Percentiles rank a stretch among this genome's conserved stretches.
phyloP scores from a whole-genome alignment of 2,113 vertebrate genomes.

The Procapra przewalskii region DNA sequence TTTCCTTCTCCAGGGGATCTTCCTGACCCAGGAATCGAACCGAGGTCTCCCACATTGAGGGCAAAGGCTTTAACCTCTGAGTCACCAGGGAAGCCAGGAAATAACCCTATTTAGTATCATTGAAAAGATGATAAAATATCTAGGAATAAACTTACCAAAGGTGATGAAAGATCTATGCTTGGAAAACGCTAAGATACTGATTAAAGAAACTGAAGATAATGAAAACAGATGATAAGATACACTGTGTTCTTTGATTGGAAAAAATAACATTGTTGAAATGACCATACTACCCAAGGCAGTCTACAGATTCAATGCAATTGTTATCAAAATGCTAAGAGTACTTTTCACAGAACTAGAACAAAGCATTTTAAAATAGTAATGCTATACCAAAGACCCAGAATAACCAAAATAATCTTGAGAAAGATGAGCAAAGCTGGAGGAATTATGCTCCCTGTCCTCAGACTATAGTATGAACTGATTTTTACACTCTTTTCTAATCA shows the following conservation, averaged over 20 bases:
- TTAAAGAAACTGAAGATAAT: not conserved
- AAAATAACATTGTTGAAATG: not conserved
- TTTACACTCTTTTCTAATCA: not conserved
- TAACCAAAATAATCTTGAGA: not conserved
- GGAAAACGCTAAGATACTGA: not conserved
- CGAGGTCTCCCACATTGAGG: too few relatives aligned
- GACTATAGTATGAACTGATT: not conserved
- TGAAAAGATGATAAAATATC: not conserved
- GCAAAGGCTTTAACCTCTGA: too few relatives aligned
- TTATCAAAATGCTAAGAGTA: not conserved
- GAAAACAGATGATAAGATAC: not conserved
- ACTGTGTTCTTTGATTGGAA: not conserved
- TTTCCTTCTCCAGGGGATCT: too few relatives aligned
- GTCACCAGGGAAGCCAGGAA: not conserved
- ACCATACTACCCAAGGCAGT: not conserved
- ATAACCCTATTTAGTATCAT: not conserved
- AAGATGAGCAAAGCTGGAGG: not conserved
- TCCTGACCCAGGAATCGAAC: too few relatives aligned
- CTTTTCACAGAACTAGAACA: not conserved
- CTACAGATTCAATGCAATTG: not conserved
- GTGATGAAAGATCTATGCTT: not conserved
- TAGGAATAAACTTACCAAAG: not conserved
- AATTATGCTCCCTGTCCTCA: not conserved
- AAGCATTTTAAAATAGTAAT: not conserved
- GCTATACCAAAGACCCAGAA: not conserved